These are phyloP conservation scores for Motacilla tschutschensis DNA, from an alignment of 2,113 vertebrate species.

Conservation along the genomic window DNA sequence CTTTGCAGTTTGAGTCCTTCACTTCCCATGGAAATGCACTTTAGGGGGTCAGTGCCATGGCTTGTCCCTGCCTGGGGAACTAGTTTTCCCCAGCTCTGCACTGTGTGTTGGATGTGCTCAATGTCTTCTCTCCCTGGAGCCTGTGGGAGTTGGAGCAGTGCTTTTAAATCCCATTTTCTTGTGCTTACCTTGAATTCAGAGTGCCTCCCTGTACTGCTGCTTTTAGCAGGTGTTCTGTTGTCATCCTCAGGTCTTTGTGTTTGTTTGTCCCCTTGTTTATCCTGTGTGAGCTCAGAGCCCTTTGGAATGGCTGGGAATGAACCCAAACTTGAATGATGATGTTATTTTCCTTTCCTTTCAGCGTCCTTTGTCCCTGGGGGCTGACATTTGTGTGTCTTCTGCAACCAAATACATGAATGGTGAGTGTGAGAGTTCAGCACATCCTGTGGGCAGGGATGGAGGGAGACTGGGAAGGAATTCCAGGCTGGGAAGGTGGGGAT, in stretches of 20 bases:
- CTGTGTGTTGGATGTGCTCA: background rate
- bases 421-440: conserved; percentile 52
- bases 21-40: background rate
- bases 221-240: background rate
- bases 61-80: background rate
- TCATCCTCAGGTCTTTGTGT: background rate
- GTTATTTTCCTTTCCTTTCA: conserved; percentile 43
- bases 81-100: background rate
- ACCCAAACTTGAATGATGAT: background rate
- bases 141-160: background rate
- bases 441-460: background rate
- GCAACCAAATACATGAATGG: conserved; percentile 97
- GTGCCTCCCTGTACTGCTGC: background rate
- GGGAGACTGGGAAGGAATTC: background rate
- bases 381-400: conserved; percentile 93
- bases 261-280: background rate
- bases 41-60: background rate
- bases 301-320: background rate
- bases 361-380: conserved; percentile 91
- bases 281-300: background rate
- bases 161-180: background rate
- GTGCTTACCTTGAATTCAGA: background rate
- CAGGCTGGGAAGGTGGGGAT: background rate
- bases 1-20: background rate
- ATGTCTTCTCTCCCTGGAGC: background rate